Base-by-base conservation (phyloP, 2,113 vertebrate species). In the Coryphaenoides rupestris region DNA sequence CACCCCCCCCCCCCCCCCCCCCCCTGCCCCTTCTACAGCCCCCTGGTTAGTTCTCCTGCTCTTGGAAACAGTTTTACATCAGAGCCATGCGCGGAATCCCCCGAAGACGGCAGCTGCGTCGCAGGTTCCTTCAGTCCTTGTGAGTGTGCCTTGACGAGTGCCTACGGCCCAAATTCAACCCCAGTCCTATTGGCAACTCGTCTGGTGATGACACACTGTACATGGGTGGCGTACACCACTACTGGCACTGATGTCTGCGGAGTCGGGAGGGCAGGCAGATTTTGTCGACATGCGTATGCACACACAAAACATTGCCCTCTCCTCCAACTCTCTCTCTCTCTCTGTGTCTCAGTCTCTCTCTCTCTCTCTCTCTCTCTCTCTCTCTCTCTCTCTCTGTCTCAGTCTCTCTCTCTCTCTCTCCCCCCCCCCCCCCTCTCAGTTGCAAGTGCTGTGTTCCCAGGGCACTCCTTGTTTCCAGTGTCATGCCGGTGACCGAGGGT, bases 381-480 rank as follows among this genome's bases (percentile, higher is more conserved):
- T n/a, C n/a, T n/a, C n/a, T n/a, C n/a, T n/a, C n/a, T n/a, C n/a
- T n/a, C n/a, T n/a, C n/a, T n/a, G n/a, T n/a, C n/a, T n/a, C n/a
- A n/a, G n/a, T n/a, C n/a, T n/a, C n/a, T n/a, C n/a, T n/a, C n/a
- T n/a, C n/a, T n/a, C n/a, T n/a, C n/a, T n/a, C n/a, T n/a, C n/a
- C n/a, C n/a, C n/a, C n/a, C n/a, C n/a, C n/a, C n/a, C n/a, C n/a
- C n/a, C n/a, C n/a, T n/a, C n/a, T n/a, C n/a, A n/a, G n/a, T n/a
- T n/a, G n/a, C n/a, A n/a, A n/a, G n/a, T n/a, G n/a, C n/a, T n/a
- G n/a, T n/a, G n/a, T n/a, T n/a, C n/a, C n/a, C n/a, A n/a, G n/a
- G n/a, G n/a, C n/a, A n/a, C n/a, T 81, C 74, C 78, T 82, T 84
- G 81, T 89, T 87, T 81, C 85, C 69, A 53, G 77, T 72, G 69